phyloP scores from a whole-genome alignment of 1,140 invertebrate genomes.

The Phocides pigmalion region DNA sequence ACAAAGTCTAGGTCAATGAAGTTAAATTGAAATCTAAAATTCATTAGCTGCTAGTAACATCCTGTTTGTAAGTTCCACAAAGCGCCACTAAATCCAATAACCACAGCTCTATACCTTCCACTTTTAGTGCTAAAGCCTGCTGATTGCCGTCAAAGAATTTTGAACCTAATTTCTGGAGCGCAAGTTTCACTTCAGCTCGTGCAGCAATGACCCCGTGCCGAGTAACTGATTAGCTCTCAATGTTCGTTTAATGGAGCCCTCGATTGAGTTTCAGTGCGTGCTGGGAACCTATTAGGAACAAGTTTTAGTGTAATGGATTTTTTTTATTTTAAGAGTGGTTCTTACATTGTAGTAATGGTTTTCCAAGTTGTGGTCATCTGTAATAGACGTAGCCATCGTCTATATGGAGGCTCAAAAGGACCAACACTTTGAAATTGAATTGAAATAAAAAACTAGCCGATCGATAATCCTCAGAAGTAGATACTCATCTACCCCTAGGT shows the following conservation, averaged over 20 bases:
- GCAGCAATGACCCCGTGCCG: not conserved
- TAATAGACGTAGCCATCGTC: no score
- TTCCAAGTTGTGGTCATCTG: no score
- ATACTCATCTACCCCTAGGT: no score
- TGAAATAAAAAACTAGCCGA: no score
- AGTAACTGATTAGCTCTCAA: conserved; percentile 13
- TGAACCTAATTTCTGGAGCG: not conserved
- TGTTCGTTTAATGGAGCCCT: conserved; percentile 12
- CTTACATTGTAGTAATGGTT: no score
- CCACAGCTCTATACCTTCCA: not conserved
- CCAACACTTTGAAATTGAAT: no score
- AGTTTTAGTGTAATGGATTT: conserved; percentile 1
- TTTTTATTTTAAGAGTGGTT: not conserved
- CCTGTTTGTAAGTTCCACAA: conserved; percentile 17
- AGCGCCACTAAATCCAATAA: conserved; percentile 14
- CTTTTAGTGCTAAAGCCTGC: conserved; percentile 4
- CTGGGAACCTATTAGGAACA: conserved; percentile 1
- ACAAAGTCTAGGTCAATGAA: not conserved
- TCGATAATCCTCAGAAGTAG: no score
- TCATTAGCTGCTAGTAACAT: conserved; percentile 1
- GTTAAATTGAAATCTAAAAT: not conserved
- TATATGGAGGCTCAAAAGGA: no score
- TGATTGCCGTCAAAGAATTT: not conserved
- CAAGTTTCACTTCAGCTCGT: not conserved
- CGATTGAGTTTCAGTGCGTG: conserved; percentile 3